Base-by-base conservation (phyloP, 2,113 vertebrate species). In the Myotis yumanensis region DNA sequence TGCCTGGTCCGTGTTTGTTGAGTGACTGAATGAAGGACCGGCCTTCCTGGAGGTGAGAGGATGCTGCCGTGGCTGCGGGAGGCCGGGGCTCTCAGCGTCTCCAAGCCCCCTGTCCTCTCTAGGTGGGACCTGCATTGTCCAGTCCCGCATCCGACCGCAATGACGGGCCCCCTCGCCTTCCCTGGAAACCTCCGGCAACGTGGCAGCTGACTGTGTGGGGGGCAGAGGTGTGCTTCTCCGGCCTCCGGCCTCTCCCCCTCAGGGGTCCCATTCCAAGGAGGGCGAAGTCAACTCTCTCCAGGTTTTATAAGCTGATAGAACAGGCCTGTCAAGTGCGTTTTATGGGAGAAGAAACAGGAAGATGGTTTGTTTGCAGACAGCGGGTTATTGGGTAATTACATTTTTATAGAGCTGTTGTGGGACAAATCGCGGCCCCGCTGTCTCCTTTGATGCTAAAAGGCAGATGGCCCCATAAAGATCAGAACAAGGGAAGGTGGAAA, bases 331-430 rank as follows among this genome's bases (percentile, higher is more conserved):
- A 98, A 98, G 97, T 95, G 98, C 97, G 93, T 97, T 98, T 98
- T 98, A 98, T 98, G 98, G 97, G 98, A 97, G 98, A 98, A 98
- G 98, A 98, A 98, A 98, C 98, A 98, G 98, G 98, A 98, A 98
- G 98, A 98, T 98, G 97, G 97, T 96, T 98, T 98, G 97, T 96
- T 97, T 97, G 97, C 98, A 98, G 98, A 98, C 98, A 98, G 98
- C 95, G 73, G 97, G 98, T 98, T 98, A 98, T 98, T 98, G 98
- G 97, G 98, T 98, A 98, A 98, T 98, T 98, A 98, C 97, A 96
- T 94, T 98, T 98, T 98, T 98, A 98, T 98, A 98, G 98, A 98
- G 97, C 98, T 98, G 98, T 98, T 96, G 98, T 97, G 94, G 97
- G 98, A 98, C 98, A 98, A 98, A 98, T 98, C 98, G 83, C 96